phyloP scores from a whole-genome alignment of 2,888 invertebrate genomes.

The Apotomis capreana region DNA sequence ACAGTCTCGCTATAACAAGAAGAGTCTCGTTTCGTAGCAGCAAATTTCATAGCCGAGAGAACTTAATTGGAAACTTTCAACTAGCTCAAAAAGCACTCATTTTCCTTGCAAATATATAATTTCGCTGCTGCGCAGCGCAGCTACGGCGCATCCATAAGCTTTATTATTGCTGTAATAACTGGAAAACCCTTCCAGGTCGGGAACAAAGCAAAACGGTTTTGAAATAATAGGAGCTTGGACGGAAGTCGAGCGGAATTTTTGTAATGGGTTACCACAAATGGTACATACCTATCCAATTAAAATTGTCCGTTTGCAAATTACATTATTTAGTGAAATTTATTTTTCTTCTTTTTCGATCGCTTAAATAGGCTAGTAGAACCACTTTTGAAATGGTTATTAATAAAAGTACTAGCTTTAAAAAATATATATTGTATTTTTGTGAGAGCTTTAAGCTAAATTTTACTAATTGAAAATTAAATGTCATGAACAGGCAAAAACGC shows the following conservation, averaged over 20 bases:
- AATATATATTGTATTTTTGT: too few species aligned
- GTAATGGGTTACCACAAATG: conserved; percentile 2
- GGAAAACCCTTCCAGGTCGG: conserved; percentile 16
- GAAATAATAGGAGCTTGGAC: conserved; percentile 2
- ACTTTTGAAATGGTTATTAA: too few species aligned
- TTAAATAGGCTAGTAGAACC: too few species aligned
- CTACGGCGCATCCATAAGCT: conserved; percentile 15
- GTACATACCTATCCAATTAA: conserved; percentile 8
- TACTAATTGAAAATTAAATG: too few species aligned
- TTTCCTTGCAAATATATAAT: neutral
- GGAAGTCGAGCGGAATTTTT: neutral
- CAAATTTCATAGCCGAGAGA: neutral
- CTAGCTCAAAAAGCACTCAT: conserved; percentile 1
- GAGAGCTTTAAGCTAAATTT: too few species aligned
- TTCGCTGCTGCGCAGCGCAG: conserved; percentile 4
- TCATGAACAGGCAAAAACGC: too few species aligned
- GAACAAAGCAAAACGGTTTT: conserved; percentile 20
- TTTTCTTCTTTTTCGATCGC: too few species aligned
- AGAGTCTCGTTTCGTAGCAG: neutral
- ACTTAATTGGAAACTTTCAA: conserved; percentile 1
- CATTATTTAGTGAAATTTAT: too few species aligned
- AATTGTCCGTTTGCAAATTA: neutral
- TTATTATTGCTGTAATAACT: conserved; percentile 31
- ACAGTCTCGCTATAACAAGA: neutral
- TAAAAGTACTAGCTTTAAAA: too few species aligned